A percentile compares a stretch with the other conserved stretches of the same genome.
Conservation (phyloP, 2,888 invertebrate genomes). For the Eudemis profundana region DNA sequence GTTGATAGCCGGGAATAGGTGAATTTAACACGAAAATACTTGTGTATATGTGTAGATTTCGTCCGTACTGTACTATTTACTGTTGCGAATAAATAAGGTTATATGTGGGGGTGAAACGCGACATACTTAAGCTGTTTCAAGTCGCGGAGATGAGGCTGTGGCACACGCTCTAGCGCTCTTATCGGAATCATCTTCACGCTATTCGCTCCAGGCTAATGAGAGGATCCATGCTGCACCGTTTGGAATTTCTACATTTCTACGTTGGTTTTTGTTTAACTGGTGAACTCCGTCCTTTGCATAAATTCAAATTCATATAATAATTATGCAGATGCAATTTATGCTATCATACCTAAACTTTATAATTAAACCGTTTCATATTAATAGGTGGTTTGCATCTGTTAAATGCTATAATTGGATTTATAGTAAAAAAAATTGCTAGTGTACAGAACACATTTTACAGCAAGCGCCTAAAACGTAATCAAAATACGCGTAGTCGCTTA, state of each 20-base stretch:
- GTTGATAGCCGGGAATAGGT: conserved; percentile 16
- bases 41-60: conserved; percentile 1
- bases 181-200: conserved; percentile 57
- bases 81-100: neutral
- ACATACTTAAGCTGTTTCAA: neutral
- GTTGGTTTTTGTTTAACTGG: conserved; percentile 13
- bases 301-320: neutral
- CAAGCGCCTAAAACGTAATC: too few relatives aligned
- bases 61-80: conserved; percentile 1
- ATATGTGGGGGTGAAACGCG: neutral
- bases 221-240: conserved; percentile 36
- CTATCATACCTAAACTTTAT: too few relatives aligned
- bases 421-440: too few relatives aligned
- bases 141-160: neutral
- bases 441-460: too few relatives aligned
- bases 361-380: too few relatives aligned
- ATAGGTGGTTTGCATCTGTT: too few relatives aligned
- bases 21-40: neutral
- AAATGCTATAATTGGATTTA: too few relatives aligned
- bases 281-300: neutral
- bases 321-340: too few relatives aligned
- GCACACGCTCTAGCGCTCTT: conserved; percentile 42
- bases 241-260: conserved; percentile 39
- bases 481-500: too few relatives aligned
- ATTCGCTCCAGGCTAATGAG: conserved; percentile 47